phyloP scores from a whole-genome alignment of 2,888 invertebrate genomes.

The Sinhomidia bicolor region DNA sequence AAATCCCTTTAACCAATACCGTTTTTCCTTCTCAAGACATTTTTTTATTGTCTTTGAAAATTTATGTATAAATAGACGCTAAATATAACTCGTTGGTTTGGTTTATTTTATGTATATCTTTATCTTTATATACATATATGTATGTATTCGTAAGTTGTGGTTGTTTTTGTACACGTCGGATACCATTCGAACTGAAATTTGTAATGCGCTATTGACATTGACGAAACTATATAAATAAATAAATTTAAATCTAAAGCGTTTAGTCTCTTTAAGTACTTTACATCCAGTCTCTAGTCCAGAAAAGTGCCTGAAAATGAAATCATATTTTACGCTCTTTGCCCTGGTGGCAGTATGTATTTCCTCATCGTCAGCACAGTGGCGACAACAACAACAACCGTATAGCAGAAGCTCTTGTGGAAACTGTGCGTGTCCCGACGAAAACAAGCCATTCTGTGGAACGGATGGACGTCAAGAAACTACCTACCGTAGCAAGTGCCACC shows the following conservation, averaged over 20 bases:
- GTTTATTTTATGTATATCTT: not conserved
- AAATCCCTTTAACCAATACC: not conserved
- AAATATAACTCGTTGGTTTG: not conserved
- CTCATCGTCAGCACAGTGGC: not conserved
- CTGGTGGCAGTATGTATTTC: not conserved
- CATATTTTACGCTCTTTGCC: not conserved
- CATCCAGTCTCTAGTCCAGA: not conserved
- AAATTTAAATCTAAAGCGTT: not conserved
- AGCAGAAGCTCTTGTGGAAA: conserved; percentile 9
- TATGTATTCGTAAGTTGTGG: not conserved
- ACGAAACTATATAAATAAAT: conserved; percentile 52
- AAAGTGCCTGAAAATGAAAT: not conserved
- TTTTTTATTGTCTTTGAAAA: not conserved
- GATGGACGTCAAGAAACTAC: conserved; percentile 39
- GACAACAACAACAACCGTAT: not conserved
- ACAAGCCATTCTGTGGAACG: conserved; percentile 45
- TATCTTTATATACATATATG: no score
- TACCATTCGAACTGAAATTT: not conserved
- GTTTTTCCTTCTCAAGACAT: not conserved
- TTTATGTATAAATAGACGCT: not conserved
- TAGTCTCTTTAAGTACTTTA: not conserved
- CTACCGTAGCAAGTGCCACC: conserved; percentile 32
- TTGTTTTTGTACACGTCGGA: not conserved
- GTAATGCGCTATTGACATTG: not conserved
- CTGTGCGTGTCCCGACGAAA: conserved; percentile 28